phyloP scores from a whole-genome alignment of 2,113 vertebrate species.

The Scatophagus argus region DNA sequence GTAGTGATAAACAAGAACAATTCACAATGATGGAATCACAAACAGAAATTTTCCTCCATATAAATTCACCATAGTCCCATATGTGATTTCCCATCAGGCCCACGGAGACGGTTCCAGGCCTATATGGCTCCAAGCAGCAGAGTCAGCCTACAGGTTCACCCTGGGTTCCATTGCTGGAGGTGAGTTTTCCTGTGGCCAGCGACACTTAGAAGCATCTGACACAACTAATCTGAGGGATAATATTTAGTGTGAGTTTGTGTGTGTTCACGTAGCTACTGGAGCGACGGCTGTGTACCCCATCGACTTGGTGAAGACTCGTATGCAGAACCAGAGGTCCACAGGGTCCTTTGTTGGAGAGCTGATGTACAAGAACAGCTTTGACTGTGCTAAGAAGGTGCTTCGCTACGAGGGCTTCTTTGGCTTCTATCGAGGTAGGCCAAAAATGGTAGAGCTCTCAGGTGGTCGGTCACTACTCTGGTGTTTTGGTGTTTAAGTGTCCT shows the following conservation, averaged over 20 bases:
- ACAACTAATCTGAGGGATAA: not conserved
- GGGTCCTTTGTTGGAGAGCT: slow-evolving; percentile 94
- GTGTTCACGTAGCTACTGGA: slow-evolving; percentile 88
- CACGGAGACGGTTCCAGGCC: slow-evolving; percentile 87
- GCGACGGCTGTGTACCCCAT: slow-evolving; percentile 97
- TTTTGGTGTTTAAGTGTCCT: not conserved
- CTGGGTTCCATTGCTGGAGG: slow-evolving; percentile 93
- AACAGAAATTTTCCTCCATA: not conserved
- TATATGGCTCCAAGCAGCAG: slow-evolving; percentile 92
- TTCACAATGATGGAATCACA: not conserved
- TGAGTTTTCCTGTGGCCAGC: slow-evolving; percentile 33
- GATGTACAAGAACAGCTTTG: slow-evolving; percentile 99
- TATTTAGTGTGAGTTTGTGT: not conserved
- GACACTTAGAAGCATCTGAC: not conserved
- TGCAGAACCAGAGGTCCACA: slow-evolving; percentile 95
- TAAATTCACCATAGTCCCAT: not conserved
- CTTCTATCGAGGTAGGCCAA: slow-evolving; percentile 91
- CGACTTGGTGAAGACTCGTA: slow-evolving; percentile 97
- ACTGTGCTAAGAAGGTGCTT: slow-evolving; percentile 98
- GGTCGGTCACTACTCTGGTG: not conserved
- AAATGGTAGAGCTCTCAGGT: not conserved
- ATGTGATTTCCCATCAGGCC: slow-evolving; percentile 78
- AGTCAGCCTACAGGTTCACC: slow-evolving; percentile 96
- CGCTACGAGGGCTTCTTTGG: slow-evolving; percentile 97
- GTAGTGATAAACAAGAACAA: not conserved